These are phyloP conservation scores for Caenorhabditis macrosperma DNA, from an alignment of 2,888 invertebrate species.

Conservation along the genomic window DNA sequence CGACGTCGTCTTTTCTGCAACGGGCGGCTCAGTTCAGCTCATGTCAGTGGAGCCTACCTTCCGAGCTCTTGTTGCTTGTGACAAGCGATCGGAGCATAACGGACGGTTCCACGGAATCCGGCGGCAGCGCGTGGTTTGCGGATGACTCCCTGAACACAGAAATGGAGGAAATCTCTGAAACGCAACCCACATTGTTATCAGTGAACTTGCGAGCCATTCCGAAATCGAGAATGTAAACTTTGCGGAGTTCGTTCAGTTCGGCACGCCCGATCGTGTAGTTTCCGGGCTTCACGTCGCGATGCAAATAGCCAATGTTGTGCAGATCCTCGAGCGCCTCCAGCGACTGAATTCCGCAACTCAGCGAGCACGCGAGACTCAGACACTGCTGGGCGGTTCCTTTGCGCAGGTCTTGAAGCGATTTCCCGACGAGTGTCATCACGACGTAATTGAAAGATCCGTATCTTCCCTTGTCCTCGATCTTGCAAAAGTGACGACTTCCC, in stretches of 20 bases:
- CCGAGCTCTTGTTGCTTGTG: conserved; percentile 73
- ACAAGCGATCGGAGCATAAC: conserved; percentile 76
- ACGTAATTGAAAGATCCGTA: conserved; percentile 77
- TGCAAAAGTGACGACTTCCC: conserved; percentile 77
- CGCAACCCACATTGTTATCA: conserved; percentile 55
- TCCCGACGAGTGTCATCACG: conserved; percentile 78
- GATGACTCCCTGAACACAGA: conserved; percentile 68
- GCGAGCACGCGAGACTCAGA: conserved; percentile 63
- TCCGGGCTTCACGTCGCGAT: conserved; percentile 70
- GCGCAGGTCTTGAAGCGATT: conserved; percentile 68
- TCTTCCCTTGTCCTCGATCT: conserved; percentile 78
- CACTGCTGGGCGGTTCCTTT: conserved; percentile 62
- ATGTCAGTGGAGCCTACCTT: conserved; percentile 15
- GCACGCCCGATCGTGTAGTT: conserved; percentile 69
- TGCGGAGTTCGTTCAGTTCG: conserved; percentile 66
- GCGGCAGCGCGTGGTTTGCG: conserved; percentile 74
- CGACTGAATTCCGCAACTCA: conserved; percentile 65
- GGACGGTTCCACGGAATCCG: conserved; percentile 78
- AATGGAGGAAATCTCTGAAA: too few species aligned
- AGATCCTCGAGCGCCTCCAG: conserved; percentile 73
- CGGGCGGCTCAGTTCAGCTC: neutral
- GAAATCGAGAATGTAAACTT: conserved; percentile 71
- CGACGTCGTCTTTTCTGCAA: conserved; percentile 72
- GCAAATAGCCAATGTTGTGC: conserved; percentile 75
- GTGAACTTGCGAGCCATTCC: conserved; percentile 73